These are phyloP conservation scores for Morinoia aosen DNA, from an alignment of 2,888 invertebrate genomes.

Conservation along the genomic window DNA sequence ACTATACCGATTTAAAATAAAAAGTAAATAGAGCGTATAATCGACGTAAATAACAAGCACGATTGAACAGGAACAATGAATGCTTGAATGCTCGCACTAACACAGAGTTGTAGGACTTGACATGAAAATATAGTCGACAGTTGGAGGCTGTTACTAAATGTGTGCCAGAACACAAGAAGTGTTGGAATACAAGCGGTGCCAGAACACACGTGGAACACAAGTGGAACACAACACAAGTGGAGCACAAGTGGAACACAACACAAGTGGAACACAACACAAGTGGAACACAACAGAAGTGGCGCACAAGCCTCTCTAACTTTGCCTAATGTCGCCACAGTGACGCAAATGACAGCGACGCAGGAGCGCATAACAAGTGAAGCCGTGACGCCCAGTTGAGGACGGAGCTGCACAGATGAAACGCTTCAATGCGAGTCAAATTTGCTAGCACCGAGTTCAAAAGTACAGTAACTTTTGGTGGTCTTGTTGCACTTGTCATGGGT, in stretches of 20 bases:
- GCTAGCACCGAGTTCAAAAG: not conserved
- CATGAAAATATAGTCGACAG: too few relatives aligned
- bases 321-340: slow-evolving; percentile 18
- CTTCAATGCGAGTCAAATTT: not conserved
- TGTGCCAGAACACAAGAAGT: too few relatives aligned
- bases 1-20: too few relatives aligned
- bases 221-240: not conserved
- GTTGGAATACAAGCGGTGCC: too few relatives aligned
- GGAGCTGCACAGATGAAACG: not conserved
- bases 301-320: not conserved
- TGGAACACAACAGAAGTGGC: not conserved
- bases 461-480: not conserved
- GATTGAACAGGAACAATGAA: too few relatives aligned
- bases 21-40: too few relatives aligned
- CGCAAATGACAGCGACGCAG: not conserved
- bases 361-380: not conserved
- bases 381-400: not conserved
- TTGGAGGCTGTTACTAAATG: too few relatives aligned
- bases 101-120: too few relatives aligned
- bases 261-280: not conserved
- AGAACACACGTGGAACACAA: not conserved
- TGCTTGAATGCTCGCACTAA: too few relatives aligned
- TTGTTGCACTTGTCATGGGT: not conserved
- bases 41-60: too few relatives aligned
- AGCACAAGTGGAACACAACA: not conserved